phyloP scores from a whole-genome alignment of 2,113 vertebrate species.

The Dipodomys stephensi region DNA sequence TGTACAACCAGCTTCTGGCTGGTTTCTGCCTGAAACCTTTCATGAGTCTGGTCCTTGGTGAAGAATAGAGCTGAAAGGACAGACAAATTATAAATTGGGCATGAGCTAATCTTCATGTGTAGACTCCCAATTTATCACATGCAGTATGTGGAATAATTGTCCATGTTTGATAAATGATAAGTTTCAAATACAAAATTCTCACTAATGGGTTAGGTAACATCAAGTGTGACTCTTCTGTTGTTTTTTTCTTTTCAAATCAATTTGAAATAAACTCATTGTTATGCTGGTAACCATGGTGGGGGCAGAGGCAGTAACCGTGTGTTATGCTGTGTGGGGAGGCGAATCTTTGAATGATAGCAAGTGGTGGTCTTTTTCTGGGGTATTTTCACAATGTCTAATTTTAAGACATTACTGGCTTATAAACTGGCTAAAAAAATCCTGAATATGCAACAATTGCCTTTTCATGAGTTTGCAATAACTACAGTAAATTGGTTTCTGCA shows the following conservation, averaged over 20 bases:
- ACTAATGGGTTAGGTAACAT: constrained; percentile 7
- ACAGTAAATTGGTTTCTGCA: neutral
- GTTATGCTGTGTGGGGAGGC: neutral
- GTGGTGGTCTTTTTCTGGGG: neutral
- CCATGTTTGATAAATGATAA: neutral
- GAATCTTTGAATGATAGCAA: neutral
- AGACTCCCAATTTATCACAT: constrained; percentile 4
- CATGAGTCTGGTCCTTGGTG: neutral
- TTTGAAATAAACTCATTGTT: constrained; percentile 11
- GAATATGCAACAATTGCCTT: neutral
- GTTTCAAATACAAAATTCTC: constrained; percentile 33
- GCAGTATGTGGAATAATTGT: neutral
- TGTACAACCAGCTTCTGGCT: neutral
- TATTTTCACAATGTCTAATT: neutral
- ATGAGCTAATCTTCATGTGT: neutral
- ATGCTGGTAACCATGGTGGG: neutral
- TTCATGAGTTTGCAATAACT: neutral
- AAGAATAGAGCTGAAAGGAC: neutral
- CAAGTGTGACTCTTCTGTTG: neutral
- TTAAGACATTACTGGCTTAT: neutral
- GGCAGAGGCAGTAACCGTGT: too few relatives aligned
- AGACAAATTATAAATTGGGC: neutral
- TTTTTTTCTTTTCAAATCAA: neutral
- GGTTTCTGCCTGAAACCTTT: neutral
- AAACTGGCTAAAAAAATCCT: neutral